A percentile compares a stretch with the other conserved stretches of the same genome.
Evolutionary conservation across 2,113 vertebrate genomes (phyloP).

Genomic region (Misgurnus mizolepis): DNA sequence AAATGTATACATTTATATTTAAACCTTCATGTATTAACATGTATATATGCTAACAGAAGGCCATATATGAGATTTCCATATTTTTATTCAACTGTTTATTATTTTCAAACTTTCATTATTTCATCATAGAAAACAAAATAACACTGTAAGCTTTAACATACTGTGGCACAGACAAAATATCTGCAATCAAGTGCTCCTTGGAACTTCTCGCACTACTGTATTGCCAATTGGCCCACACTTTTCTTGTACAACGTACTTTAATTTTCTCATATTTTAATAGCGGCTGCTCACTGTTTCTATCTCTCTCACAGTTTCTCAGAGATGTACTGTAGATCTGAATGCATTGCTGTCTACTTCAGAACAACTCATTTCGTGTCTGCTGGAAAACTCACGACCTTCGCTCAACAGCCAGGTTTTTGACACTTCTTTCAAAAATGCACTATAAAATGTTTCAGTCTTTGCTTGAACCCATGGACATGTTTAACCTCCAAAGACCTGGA

Average conservation of each 20-base stretch:
- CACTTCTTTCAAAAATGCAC: background rate
- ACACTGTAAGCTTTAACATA: background rate
- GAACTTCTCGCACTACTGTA: constrained; percentile 21
- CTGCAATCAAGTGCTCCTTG: background rate
- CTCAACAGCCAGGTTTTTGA: constrained; percentile 14
- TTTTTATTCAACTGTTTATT: too few relatives aligned
- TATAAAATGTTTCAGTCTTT: background rate
- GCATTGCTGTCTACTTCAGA: background rate
- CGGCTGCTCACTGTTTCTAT: constrained; percentile 2
- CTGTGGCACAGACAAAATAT: background rate
- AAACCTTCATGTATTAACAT: too few relatives aligned
- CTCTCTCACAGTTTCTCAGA: constrained; percentile 6
- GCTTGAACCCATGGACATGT: background rate
- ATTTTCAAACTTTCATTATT: background rate
- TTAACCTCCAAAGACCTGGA: too few relatives aligned
- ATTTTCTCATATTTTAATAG: constrained; percentile 19
- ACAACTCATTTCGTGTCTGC: background rate
- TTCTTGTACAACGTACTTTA: constrained; percentile 4
- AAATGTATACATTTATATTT: too few relatives aligned
- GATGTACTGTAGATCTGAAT: background rate
- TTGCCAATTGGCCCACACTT: constrained; percentile 20
- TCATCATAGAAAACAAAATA: constrained; percentile 3
- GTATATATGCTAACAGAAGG: too few relatives aligned
- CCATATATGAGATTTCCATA: too few relatives aligned
- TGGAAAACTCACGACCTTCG: constrained; percentile 16